These are phyloP conservation scores for Platycercus adscitus DNA, from an alignment of 2,113 vertebrate species.

Conservation along the genomic window DNA sequence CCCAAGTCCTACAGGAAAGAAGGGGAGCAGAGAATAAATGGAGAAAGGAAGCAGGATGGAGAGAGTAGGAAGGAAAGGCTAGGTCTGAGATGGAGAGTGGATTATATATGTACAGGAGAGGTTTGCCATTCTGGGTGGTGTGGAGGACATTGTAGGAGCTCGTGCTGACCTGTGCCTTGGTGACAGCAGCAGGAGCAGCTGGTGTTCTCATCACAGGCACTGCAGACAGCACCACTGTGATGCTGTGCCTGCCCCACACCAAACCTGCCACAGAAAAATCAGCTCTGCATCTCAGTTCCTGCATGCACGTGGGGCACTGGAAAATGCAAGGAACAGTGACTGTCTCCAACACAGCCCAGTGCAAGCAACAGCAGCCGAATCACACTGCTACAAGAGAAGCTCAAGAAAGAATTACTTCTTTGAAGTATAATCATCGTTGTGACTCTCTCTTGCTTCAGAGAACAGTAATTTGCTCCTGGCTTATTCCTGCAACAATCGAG, in stretches of 20 bases:
- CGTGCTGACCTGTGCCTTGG: neutral
- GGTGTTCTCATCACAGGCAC: neutral
- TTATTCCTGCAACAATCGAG: neutral
- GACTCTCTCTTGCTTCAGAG: neutral
- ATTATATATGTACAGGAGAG: neutral
- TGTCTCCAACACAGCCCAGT: neutral
- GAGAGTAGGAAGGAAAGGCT: neutral
- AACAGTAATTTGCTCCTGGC: neutral
- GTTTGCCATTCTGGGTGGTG: neutral
- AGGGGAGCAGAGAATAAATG: neutral
- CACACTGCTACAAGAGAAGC: neutral
- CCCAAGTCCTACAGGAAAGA: neutral
- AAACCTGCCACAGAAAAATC: neutral
- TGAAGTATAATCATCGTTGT: neutral
- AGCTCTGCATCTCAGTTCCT: neutral
- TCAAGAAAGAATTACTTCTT: neutral
- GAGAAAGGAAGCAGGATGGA: neutral
- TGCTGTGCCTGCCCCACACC: neutral
- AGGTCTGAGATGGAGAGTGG: neutral
- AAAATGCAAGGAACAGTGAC: neutral
- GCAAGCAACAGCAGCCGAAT: neutral
- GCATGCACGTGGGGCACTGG: neutral
- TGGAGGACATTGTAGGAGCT: neutral
- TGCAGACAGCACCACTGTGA: neutral
- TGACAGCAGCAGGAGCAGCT: neutral